These are phyloP conservation scores for Diplogasteroides magnus DNA, from an alignment of 1,140 invertebrate species.

Conservation along the genomic window DNA sequence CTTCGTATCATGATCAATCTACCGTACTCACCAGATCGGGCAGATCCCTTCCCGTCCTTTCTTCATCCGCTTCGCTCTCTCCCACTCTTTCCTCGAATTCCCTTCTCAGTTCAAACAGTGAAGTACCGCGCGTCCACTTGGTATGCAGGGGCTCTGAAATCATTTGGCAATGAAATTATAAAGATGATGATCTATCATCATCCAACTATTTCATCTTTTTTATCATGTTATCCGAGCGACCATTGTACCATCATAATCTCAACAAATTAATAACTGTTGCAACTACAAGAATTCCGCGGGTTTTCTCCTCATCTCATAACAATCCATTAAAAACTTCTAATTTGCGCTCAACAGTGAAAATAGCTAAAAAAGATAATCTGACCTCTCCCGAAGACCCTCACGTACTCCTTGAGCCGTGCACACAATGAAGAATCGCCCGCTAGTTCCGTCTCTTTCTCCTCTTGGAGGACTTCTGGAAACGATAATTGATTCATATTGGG, in stretches of 20 bases:
- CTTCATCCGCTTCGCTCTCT: neutral
- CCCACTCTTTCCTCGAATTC: constrained; percentile 12
- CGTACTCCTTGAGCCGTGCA: no score
- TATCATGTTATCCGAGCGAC: no score
- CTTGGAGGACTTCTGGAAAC: no score
- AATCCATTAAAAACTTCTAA: constrained; percentile 4
- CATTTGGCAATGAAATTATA: neutral
- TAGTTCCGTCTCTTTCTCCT: no score
- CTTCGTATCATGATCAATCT: no score
- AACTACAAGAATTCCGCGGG: neutral
- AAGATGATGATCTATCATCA: neutral
- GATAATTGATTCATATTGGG: no score
- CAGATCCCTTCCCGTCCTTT: neutral
- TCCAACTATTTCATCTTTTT: neutral
- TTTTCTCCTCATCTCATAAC: constrained; percentile 2
- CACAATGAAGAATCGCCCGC: no score
- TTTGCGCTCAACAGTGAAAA: no score
- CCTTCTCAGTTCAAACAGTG: constrained; percentile 10
- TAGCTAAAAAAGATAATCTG: no score
- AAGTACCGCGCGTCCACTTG: neutral
- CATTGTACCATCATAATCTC: no score
- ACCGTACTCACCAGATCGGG: no score
- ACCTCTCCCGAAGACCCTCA: no score
- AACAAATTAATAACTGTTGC: constrained; percentile 10
- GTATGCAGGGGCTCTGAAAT: neutral